Evolutionary conservation across 2,888 invertebrate genomes (phyloP), one percentile per base, ranked within the genome.

Genomic region (Arrhopalites spinosus): DNA sequence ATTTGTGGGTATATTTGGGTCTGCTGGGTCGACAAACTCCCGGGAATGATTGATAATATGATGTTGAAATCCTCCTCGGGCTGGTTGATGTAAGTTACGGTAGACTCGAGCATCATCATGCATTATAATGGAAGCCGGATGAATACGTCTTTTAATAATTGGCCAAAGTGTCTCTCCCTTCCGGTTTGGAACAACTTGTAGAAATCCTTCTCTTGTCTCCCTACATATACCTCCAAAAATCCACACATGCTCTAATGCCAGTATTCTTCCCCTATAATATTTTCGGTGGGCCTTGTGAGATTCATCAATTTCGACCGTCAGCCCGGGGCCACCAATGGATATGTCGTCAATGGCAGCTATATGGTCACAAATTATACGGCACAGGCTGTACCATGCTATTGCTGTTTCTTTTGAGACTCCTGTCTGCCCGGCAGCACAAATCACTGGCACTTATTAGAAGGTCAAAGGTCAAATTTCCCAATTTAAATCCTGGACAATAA

Each of bases 241-340:
- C 72, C 76, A 76, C 8, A 72, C 25, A n/a, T 59, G 27, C 25
- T 71, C n/a, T 17, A 8, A 15, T 7, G 53, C 72, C 13, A 76
- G 66, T 1, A 53, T 23, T 20, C 72, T 20, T 2, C 75, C 75
- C 30, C 75, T 27, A 23, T 72, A 50, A 53, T 78, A 79, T 61
- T 79, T 79, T 2, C 79, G 29, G 1, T 20, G 50, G n/a, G n/a
- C 76, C 0, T 77, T 8, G 53, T 79, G 79, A 8, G 43, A 43
- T 56, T 79, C 77, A 30, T 77, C 79, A 0, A 79, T 73, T 59
- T 79, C 79, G 1, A 79, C 77, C 13, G 59, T 50, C 1, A 74
- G 50, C 1, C 77, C 77, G 17, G 53, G 56, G 2, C 74, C 74
- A 5, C 50, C 50, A 50, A 11, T 50, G 50, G 17, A 50, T 3